A percentile compares a stretch with the other conserved stretches of the same genome.
Evolutionary conservation across 2,888 invertebrate species (phyloP).

Genomic region (Alentia gelatinosa): DNA sequence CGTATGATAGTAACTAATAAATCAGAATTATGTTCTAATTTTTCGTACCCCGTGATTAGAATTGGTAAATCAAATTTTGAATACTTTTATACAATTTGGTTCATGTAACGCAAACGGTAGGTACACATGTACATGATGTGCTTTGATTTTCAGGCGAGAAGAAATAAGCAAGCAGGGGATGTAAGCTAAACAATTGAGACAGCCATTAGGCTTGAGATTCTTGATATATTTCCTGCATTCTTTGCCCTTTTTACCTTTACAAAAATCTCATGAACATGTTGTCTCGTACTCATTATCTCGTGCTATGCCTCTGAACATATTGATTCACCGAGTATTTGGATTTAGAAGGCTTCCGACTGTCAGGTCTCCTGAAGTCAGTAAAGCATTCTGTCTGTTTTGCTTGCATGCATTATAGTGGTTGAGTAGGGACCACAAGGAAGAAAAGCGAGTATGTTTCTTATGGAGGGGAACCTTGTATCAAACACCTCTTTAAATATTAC

Average conservation of each 20-base stretch:
- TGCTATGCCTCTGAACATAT: background rate
- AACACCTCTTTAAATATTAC: too few species aligned
- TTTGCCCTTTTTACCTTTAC: background rate
- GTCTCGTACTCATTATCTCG: background rate
- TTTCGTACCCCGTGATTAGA: too few species aligned
- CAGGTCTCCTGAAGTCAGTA: background rate
- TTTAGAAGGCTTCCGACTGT: background rate
- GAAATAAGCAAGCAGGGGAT: conserved; percentile 31
- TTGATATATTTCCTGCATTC: conserved; percentile 2
- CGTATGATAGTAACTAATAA: too few species aligned
- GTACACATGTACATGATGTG: background rate
- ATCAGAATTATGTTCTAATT: too few species aligned
- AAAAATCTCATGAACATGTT: background rate
- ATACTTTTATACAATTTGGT: too few species aligned
- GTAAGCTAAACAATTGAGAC: conserved; percentile 33
- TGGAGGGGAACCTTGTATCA: background rate
- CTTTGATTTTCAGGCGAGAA: conserved; percentile 45
- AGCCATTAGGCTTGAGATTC: background rate
- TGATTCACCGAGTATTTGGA: background rate
- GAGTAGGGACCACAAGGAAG: conserved; percentile 26
- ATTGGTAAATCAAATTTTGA: too few species aligned
- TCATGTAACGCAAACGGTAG: too few species aligned
- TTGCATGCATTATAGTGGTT: conserved; percentile 30
- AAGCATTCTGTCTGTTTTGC: conserved; percentile 22
- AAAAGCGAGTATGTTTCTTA: conserved; percentile 6